These are phyloP conservation scores for Cinara cedri DNA, from an alignment of 2,888 invertebrate species.

Conservation along the genomic window DNA sequence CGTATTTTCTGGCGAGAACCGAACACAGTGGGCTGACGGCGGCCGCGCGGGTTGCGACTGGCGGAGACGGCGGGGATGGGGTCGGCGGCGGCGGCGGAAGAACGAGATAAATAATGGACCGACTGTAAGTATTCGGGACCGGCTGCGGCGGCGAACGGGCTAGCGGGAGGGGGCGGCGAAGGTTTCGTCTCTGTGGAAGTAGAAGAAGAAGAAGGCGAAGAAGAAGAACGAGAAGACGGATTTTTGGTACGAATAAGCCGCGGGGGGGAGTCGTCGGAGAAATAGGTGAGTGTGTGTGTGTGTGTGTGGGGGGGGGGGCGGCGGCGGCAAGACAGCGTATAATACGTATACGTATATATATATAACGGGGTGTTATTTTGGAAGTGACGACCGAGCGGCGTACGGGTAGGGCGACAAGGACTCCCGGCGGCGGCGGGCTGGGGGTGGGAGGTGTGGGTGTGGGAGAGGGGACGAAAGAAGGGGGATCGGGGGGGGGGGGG, in stretches of 20 bases:
- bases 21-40: neutral
- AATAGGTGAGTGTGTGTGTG: neutral
- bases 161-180: neutral
- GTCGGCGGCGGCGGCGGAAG: neutral
- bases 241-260: conserved; percentile 51
- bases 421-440: neutral
- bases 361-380: conserved; percentile 1
- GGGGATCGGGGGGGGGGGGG: no score
- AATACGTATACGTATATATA: neutral
- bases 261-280: neutral
- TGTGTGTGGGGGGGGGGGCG: neutral
- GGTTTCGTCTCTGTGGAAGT: conserved; percentile 12
- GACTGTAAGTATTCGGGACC: conserved; percentile 35
- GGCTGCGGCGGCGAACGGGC: neutral
- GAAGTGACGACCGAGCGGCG: conserved; percentile 2
- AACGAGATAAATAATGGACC: conserved; percentile 54
- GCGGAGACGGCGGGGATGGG: neutral
- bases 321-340: conserved; percentile 14
- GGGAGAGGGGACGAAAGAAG: no score
- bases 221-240: conserved; percentile 53
- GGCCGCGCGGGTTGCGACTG: neutral
- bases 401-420: conserved; percentile 9
- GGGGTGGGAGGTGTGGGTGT: no score
- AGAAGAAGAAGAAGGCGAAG: neutral
- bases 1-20: conserved; percentile 40